Evolutionary conservation across 1,140 invertebrate species (phyloP), one percentile per base, ranked within the genome.

Genomic region (Coenobita brevimanus): DNA sequence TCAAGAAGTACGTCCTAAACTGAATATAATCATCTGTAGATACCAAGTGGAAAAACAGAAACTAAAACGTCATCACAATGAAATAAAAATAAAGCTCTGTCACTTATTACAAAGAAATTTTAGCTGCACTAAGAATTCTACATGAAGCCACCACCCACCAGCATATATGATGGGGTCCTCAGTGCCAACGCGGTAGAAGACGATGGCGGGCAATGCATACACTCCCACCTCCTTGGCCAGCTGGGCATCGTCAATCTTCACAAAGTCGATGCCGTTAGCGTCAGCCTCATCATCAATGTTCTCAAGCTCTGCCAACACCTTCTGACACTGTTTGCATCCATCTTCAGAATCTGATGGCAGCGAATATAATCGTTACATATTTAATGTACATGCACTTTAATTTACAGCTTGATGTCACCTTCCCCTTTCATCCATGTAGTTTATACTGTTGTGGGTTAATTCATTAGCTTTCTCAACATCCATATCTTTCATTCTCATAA

Each of bases 231-330:
- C 91, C 89, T 92, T 92, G 6, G 92, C 93, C 86, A 93, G 89
- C 67, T 91, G 73, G 10, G 81, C 90, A 87, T 93, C 92, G 71
- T 93, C 92, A 81, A 93, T 92, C 88, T 93, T 92, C 79, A 92
- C 96, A 92, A 98, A 98, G 92, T 97, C 96, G 90, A 98, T 98
- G 89, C 97, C 96, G 92, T 97, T 97, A n/a, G 95, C 94, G 92
- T 98, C 97, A 0, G 97, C 98, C 91, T 98, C 97, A 91, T 98
- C 97, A 91, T 98, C 97, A 91, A 99, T 98, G 90, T 98, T 98
- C 93, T 99, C 97, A 60, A 99, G 92, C 93, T 98, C 97, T 8
- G 95, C 93, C 88, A 98, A 93, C 6, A 98, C 97, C 92, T 96
- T 95, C 80, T 96, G 95, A 92, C 97, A 98, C 92, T 98, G 97